phyloP scores from a whole-genome alignment of 1,140 invertebrate species.

The Rhynchophorus ferrugineus region DNA sequence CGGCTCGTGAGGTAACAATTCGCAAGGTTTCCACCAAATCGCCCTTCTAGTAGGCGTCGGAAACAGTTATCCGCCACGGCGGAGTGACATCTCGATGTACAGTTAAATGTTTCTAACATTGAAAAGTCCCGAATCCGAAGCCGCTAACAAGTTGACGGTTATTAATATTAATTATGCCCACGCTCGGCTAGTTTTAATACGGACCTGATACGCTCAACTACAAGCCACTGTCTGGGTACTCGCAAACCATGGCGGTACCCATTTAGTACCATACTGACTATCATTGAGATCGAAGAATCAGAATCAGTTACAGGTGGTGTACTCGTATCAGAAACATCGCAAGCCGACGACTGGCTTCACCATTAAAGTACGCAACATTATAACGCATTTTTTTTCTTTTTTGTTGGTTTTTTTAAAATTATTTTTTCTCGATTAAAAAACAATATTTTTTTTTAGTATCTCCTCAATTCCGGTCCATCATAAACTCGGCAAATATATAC shows the following conservation, averaged over 20 bases:
- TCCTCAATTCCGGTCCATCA: neutral
- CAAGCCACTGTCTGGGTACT: slow-evolving; percentile 13
- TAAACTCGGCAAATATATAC: neutral
- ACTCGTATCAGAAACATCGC: neutral
- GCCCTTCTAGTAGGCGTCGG: too few species aligned
- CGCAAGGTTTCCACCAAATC: too few species aligned
- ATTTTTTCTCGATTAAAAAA: neutral
- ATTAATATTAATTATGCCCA: too few species aligned
- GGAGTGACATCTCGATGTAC: too few species aligned
- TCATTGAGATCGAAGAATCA: slow-evolving; percentile 16
- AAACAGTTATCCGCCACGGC: too few species aligned
- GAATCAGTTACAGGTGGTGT: slow-evolving; percentile 14
- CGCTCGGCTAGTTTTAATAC: neutral
- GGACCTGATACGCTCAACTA: neutral
- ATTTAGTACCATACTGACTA: slow-evolving; percentile 28
- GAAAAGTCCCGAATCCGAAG: too few species aligned
- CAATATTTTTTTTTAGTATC: neutral
- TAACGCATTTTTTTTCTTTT: neutral
- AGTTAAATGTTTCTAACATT: too few species aligned
- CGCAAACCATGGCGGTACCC: slow-evolving; percentile 14
- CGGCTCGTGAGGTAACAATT: too few species aligned
- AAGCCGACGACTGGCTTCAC: too few species aligned
- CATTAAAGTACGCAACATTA: too few species aligned
- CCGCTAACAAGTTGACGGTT: too few species aligned
- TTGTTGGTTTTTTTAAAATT: neutral